These are phyloP conservation scores for Nibea coibor DNA, from an alignment of 2,113 vertebrate genomes.

Conservation along the genomic window DNA sequence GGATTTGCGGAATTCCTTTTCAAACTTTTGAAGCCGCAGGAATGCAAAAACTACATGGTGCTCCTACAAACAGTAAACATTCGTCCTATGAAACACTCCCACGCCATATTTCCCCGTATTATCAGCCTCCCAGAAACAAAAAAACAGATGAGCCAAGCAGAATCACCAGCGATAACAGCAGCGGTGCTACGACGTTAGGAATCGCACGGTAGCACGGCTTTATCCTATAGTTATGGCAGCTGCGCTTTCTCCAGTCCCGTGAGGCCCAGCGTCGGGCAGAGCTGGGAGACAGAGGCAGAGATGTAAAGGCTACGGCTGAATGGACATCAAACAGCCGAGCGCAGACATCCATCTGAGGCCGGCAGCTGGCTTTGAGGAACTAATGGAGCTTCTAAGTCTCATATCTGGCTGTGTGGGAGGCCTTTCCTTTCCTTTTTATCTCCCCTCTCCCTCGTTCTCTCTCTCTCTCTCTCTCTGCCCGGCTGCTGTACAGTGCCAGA, in stretches of 20 bases:
- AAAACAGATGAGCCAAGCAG: not conserved
- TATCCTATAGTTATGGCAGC: slow-evolving; percentile 61
- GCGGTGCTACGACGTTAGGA: not conserved
- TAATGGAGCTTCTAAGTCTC: slow-evolving; percentile 73
- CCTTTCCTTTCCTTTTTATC: slow-evolving; percentile 70
- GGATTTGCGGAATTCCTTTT: not conserved
- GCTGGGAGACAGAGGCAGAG: slow-evolving; percentile 64
- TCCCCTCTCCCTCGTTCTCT: slow-evolving; percentile 21
- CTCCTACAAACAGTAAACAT: slow-evolving; percentile 5
- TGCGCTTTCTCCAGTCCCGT: slow-evolving; percentile 49
- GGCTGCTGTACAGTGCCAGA: slow-evolving; percentile 51
- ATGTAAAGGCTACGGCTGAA: slow-evolving; percentile 68
- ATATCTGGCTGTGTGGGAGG: slow-evolving; percentile 75
- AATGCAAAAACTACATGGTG: not conserved
- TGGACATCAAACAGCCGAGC: slow-evolving; percentile 68
- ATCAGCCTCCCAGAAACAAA: slow-evolving; percentile 18
- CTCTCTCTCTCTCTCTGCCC: slow-evolving; percentile 6
- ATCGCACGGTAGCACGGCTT: slow-evolving; percentile 34
- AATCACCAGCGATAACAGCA: slow-evolving; percentile 9
- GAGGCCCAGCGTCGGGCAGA: slow-evolving; percentile 51
- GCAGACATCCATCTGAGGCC: slow-evolving; percentile 71
- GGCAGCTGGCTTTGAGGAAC: slow-evolving; percentile 74
- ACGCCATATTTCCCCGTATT: not conserved
- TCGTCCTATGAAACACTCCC: slow-evolving; percentile 12
- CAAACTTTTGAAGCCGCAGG: not conserved